These are phyloP conservation scores for Phymastichus coffea DNA, from an alignment of 1,140 invertebrate genomes.

Conservation along the genomic window DNA sequence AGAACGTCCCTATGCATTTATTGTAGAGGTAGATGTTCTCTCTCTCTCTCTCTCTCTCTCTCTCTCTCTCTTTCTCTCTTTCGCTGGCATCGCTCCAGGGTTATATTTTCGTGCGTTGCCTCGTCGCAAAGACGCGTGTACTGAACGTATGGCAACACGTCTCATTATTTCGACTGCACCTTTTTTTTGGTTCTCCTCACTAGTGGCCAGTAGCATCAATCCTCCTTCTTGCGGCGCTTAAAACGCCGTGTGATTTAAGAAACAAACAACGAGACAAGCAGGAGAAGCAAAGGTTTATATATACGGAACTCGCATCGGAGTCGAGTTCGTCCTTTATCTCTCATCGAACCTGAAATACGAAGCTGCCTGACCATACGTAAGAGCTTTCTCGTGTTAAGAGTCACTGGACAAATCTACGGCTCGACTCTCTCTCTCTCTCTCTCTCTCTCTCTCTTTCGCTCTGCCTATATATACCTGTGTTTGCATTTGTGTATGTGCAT, in stretches of 20 bases:
- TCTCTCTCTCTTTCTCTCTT: not conserved
- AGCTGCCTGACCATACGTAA: slow-evolving; percentile 17
- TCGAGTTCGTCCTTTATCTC: slow-evolving; percentile 20
- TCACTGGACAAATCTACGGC: slow-evolving; percentile 26
- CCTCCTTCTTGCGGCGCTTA: not conserved
- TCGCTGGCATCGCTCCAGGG: slow-evolving; percentile 11
- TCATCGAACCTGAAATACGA: slow-evolving; percentile 23
- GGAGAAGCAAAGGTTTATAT: too few relatives aligned
- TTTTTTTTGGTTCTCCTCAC: slow-evolving; percentile 7
- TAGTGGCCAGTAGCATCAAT: not conserved
- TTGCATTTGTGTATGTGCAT: not conserved
- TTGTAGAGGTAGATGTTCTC: not conserved
- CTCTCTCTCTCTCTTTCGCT: not conserved
- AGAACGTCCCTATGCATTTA: slow-evolving; percentile 24
- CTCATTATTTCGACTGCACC: too few relatives aligned
- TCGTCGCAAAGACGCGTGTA: not conserved
- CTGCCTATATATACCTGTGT: not conserved
- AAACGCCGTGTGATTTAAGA: too few relatives aligned
- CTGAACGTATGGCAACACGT: too few relatives aligned
- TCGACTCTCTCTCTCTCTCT: slow-evolving; percentile 2
- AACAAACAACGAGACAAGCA: not conserved
- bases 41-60: not conserved
- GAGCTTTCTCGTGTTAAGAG: slow-evolving; percentile 29
- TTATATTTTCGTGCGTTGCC: slow-evolving; percentile 18
- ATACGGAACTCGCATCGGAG: too few relatives aligned